Conservation (phyloP, 2,888 invertebrate genomes). For the Meteorus colon region DNA sequence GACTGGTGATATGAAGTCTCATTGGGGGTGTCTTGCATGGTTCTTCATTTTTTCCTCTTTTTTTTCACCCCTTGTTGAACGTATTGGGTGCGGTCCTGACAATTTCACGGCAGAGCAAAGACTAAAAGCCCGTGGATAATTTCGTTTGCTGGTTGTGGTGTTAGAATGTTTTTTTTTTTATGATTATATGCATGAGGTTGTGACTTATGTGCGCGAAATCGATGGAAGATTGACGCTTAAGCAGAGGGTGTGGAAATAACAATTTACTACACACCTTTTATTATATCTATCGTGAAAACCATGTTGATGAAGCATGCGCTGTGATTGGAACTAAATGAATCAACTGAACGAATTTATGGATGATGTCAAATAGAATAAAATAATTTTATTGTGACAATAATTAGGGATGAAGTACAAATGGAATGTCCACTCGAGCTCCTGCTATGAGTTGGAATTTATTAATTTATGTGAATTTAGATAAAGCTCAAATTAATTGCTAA, state of each 20-base stretch:
- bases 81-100: conserved; percentile 64
- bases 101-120: conserved; percentile 68
- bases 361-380: no score
- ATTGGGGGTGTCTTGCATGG: neutral
- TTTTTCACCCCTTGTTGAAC: conserved; percentile 45
- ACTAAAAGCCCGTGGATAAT: conserved; percentile 69
- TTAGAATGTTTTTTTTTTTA: neutral
- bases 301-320: neutral
- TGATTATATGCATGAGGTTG: conserved; percentile 1
- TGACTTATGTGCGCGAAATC: neutral
- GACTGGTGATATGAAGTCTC: neutral
- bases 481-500: no score
- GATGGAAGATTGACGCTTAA: neutral
- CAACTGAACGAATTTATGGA: no score
- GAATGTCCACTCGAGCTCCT: no score
- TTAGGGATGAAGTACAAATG: no score
- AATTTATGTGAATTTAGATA: no score
- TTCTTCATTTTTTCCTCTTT: conserved; percentile 13
- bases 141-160: conserved; percentile 44
- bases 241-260: neutral
- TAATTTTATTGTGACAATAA: no score
- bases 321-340: neutral
- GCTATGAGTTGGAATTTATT: no score
- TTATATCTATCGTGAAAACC: neutral
- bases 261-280: conserved; percentile 3